A percentile compares a stretch with the other conserved stretches of the same genome.
These are phyloP conservation scores for Glaucomys volans DNA, from an alignment of 2,113 vertebrate genomes.

Conservation along the genomic window DNA sequence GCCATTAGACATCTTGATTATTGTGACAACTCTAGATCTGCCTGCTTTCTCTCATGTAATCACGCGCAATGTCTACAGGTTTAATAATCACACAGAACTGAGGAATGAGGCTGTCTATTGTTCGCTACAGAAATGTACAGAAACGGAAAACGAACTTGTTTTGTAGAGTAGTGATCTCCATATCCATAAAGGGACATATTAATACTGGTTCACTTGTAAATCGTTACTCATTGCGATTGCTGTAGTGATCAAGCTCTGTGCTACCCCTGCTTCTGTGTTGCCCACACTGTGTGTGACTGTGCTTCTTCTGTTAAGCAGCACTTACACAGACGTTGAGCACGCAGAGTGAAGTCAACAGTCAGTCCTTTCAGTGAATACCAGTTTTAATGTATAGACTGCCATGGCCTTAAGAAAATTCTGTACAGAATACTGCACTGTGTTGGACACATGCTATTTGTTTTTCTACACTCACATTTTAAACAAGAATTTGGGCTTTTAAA, in stretches of 20 bases:
- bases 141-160: constrained; percentile 75
- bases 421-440: constrained; percentile 68
- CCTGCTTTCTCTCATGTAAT: constrained; percentile 84
- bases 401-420: constrained; percentile 79
- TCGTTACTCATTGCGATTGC: constrained; percentile 72
- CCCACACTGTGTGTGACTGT: constrained; percentile 83
- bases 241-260: constrained; percentile 63
- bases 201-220: constrained; percentile 72
- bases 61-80: constrained; percentile 77
- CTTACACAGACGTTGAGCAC: constrained; percentile 66
- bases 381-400: constrained; percentile 80
- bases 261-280: constrained; percentile 74
- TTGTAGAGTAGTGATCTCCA: constrained; percentile 80
- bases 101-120: constrained; percentile 74
- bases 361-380: constrained; percentile 31
- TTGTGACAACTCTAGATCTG: constrained; percentile 89
- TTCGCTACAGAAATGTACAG: constrained; percentile 73
- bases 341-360: neutral
- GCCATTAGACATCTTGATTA: constrained; percentile 82
- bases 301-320: constrained; percentile 68
- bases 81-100: constrained; percentile 83
- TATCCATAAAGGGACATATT: constrained; percentile 81
- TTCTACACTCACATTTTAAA: constrained; percentile 75
- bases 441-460: constrained; percentile 82
- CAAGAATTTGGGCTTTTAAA: constrained; percentile 67